phyloP scores from a whole-genome alignment of 2,113 vertebrate species.

The Engraulis encrasicolus region DNA sequence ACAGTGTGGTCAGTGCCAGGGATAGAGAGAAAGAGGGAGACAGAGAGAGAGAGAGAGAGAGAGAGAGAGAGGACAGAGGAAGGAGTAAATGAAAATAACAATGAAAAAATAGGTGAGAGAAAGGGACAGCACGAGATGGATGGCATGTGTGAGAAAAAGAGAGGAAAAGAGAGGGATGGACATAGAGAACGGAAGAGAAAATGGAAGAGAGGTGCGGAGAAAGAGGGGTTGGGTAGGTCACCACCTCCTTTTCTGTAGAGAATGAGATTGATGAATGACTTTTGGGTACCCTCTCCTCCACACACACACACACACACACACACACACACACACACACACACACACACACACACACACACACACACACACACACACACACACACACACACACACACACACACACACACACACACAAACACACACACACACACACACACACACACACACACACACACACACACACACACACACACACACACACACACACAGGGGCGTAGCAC shows the following conservation, averaged over 20 bases:
- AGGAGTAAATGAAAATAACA: too few relatives aligned
- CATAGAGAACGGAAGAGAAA: background rate
- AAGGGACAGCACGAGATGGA: too few relatives aligned
- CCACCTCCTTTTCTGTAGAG: background rate
- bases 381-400: background rate
- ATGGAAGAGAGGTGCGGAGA: background rate
- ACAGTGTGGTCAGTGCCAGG: too few relatives aligned
- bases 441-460: background rate
- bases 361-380: background rate
- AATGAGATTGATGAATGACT: constrained; percentile 12
- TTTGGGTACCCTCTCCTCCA: background rate
- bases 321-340: background rate
- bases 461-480: background rate
- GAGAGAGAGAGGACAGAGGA: too few relatives aligned
- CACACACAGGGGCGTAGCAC: too few relatives aligned
- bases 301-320: constrained; percentile 7
- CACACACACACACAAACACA: too few relatives aligned
- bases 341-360: background rate
- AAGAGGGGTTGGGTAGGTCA: background rate
- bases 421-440: too few relatives aligned
- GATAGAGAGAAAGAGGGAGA: too few relatives aligned
- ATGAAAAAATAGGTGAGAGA: too few relatives aligned
- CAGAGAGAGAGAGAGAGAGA: too few relatives aligned
- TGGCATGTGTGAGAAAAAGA: background rate
- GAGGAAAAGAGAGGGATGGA: background rate